Base-by-base conservation (phyloP, 2,113 vertebrate species). In the Caretta caretta region DNA sequence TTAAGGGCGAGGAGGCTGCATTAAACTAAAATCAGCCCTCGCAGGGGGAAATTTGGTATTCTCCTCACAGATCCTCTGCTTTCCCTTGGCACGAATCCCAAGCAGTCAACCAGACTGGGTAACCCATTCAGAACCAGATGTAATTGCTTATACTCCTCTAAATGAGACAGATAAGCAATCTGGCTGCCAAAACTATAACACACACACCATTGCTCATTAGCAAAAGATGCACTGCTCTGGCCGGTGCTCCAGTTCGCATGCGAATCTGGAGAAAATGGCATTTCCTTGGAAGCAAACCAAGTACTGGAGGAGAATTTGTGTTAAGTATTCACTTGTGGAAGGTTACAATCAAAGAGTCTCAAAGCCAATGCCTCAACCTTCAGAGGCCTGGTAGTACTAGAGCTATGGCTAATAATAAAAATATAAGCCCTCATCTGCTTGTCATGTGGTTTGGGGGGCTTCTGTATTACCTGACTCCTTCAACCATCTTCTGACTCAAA, bases 1-100 rank as follows among this genome's bases (percentile, higher is more conserved):
- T 98, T 98, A 97, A 98, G 97, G 98, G 98, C 84, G 90, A 98
- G 98, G 96, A 98, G 97, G 97, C 97, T 97, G 97, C 97, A 97
- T 98, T 98, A 97, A 97, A 97, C 97, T 94, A 97, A 97, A 98
- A 95, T 97, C 93, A 97, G 97, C 92, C 97, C 97, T 98, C 92
- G 0, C 94, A 78, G 94, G 91, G 96, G 96, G 96, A 95, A 94
- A 97, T 97, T 94, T 96, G 93, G 96, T 97, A 97, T 98, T 98
- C 97, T 97, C 94, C 97, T 96, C 97, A 97, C 96, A 97, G 83
- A 96, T 90, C 92, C 82, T 88, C 94, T 90, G 20, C 96, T 97
- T 95, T 94, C 96, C 97, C 94, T 91, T 98, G 98, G 98, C 96
- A 0, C 87, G 96, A 94, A 94, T 96, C 96, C 95, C 87, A 76